These are phyloP conservation scores for Stegodyphus mimosarum DNA, from an alignment of 1,140 invertebrate genomes.

Conservation along the genomic window DNA sequence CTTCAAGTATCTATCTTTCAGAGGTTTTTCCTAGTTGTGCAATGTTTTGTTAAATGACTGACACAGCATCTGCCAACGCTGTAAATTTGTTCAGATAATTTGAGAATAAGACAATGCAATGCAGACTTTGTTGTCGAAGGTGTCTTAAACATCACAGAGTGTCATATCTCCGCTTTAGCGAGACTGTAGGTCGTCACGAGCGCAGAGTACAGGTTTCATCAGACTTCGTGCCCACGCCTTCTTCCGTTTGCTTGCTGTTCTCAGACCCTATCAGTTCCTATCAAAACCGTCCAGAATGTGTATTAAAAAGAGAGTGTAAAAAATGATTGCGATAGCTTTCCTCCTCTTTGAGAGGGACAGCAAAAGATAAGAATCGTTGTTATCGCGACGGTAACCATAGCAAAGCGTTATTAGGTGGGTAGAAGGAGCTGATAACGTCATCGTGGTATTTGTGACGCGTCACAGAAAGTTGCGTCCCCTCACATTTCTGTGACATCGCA, in stretches of 20 bases:
- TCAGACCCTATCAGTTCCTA: not conserved
- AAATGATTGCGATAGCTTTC: conserved; percentile 23
- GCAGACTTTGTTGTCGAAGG: no score
- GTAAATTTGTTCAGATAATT: no score
- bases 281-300: no score
- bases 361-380: conserved; percentile 21
- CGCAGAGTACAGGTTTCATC: conserved; percentile 37
- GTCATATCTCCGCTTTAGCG: no score
- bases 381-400: conserved; percentile 53
- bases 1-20: no score
- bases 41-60: no score
- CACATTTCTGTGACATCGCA: conserved; percentile 34
- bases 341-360: not conserved
- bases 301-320: conserved; percentile 15
- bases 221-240: conserved; percentile 26
- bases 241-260: not conserved
- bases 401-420: conserved; percentile 50
- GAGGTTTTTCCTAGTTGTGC: no score
- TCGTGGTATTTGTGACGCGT: conserved; percentile 23
- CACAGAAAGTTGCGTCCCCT: conserved; percentile 26
- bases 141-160: no score
- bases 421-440: conserved; percentile 40
- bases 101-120: no score
- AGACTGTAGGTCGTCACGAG: conserved; percentile 32
- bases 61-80: no score